Conservation (phyloP, 2,113 vertebrate genomes). For the Sylvietta virens region DNA sequence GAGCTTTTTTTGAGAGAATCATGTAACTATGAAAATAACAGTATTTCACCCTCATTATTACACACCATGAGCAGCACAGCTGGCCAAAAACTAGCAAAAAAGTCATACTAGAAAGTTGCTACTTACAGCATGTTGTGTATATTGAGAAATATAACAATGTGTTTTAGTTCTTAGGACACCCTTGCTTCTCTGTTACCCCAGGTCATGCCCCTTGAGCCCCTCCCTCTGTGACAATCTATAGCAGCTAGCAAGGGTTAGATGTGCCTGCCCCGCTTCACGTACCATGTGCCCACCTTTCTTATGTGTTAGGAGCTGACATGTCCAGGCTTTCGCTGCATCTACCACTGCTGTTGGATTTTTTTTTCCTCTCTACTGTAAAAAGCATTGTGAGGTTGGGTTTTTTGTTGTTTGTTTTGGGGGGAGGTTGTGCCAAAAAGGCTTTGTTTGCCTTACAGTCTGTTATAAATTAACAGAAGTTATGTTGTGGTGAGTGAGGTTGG, state of each 20-base stretch:
- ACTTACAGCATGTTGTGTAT: neutral
- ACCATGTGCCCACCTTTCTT: neutral
- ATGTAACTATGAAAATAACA: neutral
- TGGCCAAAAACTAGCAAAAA: neutral
- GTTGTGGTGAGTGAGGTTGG: conserved; percentile 54
- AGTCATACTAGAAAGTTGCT: neutral
- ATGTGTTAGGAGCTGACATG: neutral
- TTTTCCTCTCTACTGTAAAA: neutral
- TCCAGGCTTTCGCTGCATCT: neutral
- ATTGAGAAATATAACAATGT: neutral
- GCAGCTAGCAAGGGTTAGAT: neutral
- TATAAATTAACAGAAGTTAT: conserved; percentile 67
- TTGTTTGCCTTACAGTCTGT: conserved; percentile 48
- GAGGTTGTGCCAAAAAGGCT: neutral
- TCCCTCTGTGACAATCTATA: neutral
- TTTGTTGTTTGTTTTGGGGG: neutral
- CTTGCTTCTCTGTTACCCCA: accelerated
- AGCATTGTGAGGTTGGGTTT: neutral
- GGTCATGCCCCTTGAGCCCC: neutral
- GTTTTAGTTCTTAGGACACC: neutral
- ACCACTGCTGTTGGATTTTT: neutral
- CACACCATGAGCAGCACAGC: neutral
- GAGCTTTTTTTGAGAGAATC: neutral
- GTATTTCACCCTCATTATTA: neutral
- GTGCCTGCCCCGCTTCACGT: accelerated